A percentile compares a stretch with the other conserved stretches of the same genome.
Evolutionary conservation across 1,140 invertebrate genomes (phyloP).

Genomic region (Oppia nitens): DNA sequence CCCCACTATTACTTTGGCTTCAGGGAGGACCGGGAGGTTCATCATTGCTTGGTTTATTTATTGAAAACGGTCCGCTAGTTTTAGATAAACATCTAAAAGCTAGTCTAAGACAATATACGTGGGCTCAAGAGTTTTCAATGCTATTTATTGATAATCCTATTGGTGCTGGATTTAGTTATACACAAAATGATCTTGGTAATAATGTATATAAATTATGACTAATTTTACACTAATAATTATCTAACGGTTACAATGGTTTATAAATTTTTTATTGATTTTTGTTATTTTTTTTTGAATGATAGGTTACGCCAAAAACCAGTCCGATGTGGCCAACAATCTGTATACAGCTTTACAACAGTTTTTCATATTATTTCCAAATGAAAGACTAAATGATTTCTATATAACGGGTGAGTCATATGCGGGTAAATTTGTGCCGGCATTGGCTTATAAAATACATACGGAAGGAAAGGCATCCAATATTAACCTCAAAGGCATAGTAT

Average conservation of each 20-base stretch:
- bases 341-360: slow-evolving; percentile 21
- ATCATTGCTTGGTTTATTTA: slow-evolving; percentile 59
- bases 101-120: slow-evolving; percentile 45
- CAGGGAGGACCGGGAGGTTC: slow-evolving; percentile 64
- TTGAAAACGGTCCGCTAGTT: slow-evolving; percentile 53
- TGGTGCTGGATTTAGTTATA: slow-evolving; percentile 37
- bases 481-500: slow-evolving; percentile 41
- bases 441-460: slow-evolving; percentile 53
- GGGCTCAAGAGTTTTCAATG: slow-evolving; percentile 52
- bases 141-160: slow-evolving; percentile 77
- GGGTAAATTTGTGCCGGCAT: slow-evolving; percentile 50
- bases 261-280: neutral
- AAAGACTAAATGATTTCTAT: slow-evolving; percentile 21
- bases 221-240: no score
- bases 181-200: slow-evolving; percentile 20
- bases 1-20: slow-evolving; percentile 63
- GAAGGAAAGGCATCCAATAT: slow-evolving; percentile 28
- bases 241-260: no score
- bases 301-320: slow-evolving; percentile 19
- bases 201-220: no score
- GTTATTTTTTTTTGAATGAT: neutral
- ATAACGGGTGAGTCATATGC: slow-evolving; percentile 25
- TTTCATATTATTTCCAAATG: slow-evolving; percentile 19
- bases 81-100: slow-evolving; percentile 37
- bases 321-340: slow-evolving; percentile 18